Conservation (phyloP, 2,113 vertebrate species). For the Phrynosoma platyrhinos region DNA sequence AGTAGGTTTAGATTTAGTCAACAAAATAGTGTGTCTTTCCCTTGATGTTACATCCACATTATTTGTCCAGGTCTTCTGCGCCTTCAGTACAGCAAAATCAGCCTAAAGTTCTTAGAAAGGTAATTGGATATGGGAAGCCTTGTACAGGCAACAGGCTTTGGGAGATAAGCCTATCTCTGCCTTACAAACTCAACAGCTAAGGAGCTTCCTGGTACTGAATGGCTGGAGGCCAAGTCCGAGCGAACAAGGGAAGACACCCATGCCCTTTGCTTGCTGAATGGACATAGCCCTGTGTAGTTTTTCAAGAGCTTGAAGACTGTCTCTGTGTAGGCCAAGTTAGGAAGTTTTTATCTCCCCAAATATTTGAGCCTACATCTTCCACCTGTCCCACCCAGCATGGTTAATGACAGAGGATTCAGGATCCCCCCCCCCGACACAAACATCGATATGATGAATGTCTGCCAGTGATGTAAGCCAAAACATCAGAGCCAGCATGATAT, state of each 20-base stretch:
- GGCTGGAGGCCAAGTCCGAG: constrained; percentile 53
- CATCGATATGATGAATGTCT: no score
- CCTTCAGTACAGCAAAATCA: constrained; percentile 51
- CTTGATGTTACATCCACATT: constrained; percentile 60
- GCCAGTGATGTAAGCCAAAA: background rate
- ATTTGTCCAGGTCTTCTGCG: constrained; percentile 51
- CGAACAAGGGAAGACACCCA: background rate
- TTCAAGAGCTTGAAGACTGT: background rate
- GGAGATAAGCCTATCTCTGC: constrained; percentile 71
- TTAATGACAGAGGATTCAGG: background rate
- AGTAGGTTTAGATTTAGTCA: constrained; percentile 70
- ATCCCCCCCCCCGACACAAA: no score
- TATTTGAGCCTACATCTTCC: background rate
- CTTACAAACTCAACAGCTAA: constrained; percentile 61
- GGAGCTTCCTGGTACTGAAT: constrained; percentile 64
- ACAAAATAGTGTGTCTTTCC: constrained; percentile 50
- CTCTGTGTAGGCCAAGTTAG: background rate
- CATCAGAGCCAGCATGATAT: background rate
- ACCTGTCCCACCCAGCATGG: background rate
- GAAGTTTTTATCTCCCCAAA: background rate
- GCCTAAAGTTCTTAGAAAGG: constrained; percentile 72
- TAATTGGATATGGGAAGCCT: constrained; percentile 66
- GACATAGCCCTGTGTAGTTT: background rate
- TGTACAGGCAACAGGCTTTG: constrained; percentile 53
- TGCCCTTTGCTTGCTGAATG: background rate